Evolutionary conservation across 1,140 invertebrate genomes (phyloP).

Genomic region (Bombus fervidus): DNA sequence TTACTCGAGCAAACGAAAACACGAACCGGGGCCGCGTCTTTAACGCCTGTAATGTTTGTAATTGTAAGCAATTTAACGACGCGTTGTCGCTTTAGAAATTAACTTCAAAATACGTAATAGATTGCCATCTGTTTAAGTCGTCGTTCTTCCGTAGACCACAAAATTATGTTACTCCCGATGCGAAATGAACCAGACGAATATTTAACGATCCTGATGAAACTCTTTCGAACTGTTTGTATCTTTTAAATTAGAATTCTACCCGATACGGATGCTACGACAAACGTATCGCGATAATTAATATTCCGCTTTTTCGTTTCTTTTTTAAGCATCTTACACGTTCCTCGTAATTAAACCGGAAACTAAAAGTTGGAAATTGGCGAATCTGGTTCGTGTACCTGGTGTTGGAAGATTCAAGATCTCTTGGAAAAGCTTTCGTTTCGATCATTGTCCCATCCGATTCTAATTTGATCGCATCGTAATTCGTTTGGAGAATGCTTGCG

Average conservation of each 20-base stretch:
- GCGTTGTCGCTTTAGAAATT: neutral
- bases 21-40: too few species aligned
- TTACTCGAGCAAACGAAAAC: neutral
- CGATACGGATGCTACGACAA: too few species aligned
- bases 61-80: neutral
- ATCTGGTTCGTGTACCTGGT: too few species aligned
- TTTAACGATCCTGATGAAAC: neutral
- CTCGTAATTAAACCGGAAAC: neutral
- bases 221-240: too few species aligned
- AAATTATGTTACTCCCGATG: neutral
- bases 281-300: too few species aligned
- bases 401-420: neutral
- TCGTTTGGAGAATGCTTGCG: neutral
- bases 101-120: neutral
- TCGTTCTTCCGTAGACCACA: neutral
- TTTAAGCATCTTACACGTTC: rapidly evolving
- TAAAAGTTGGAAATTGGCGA: neutral
- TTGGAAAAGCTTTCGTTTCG: neutral
- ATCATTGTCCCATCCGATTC: neutral
- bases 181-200: neutral
- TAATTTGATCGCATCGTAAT: neutral
- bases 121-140: neutral
- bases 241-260: neutral
- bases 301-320: too few species aligned
- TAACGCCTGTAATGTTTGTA: conserved; percentile 2